Conservation (phyloP, 1,140 invertebrate species). For the Mesaphorura yosii region DNA sequence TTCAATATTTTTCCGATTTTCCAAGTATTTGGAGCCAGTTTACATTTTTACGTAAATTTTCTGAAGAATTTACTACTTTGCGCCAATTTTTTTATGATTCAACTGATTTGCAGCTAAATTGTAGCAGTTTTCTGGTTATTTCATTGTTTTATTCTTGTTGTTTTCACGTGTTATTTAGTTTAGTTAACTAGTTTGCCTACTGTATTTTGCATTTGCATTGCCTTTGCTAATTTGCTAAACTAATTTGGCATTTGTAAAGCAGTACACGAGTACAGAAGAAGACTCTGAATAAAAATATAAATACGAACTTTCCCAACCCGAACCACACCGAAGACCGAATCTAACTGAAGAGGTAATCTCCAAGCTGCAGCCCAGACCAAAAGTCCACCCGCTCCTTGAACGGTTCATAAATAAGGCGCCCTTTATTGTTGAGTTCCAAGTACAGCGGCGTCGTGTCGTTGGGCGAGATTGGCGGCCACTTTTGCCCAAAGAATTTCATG, state of each 20-base stretch:
- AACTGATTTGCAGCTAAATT: no score
- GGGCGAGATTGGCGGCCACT: constrained; percentile 9
- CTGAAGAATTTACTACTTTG: no score
- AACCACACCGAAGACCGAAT: background rate
- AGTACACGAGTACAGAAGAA: background rate
- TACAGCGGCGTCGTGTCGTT: constrained; percentile 4
- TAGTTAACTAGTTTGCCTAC: no score
- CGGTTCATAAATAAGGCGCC: constrained; percentile 10
- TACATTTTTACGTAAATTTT: no score
- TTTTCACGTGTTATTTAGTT: no score
- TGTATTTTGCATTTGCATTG: no score
- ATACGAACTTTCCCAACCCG: background rate
- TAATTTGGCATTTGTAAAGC: background rate
- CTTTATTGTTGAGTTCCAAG: constrained; percentile 7
- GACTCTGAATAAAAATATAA: background rate
- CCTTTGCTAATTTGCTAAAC: no score
- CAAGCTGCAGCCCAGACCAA: constrained; percentile 5
- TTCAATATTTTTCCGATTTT: no score
- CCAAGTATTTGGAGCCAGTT: no score
- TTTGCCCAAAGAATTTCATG: background rate
- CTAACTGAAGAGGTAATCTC: background rate
- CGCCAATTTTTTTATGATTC: no score
- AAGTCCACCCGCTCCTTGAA: constrained; percentile 13
- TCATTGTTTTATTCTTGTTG: background rate
- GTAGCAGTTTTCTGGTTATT: no score